Conservation (phyloP, 2,113 vertebrate genomes). For the western clawed frog (Xenopus tropicalis) region DNA sequence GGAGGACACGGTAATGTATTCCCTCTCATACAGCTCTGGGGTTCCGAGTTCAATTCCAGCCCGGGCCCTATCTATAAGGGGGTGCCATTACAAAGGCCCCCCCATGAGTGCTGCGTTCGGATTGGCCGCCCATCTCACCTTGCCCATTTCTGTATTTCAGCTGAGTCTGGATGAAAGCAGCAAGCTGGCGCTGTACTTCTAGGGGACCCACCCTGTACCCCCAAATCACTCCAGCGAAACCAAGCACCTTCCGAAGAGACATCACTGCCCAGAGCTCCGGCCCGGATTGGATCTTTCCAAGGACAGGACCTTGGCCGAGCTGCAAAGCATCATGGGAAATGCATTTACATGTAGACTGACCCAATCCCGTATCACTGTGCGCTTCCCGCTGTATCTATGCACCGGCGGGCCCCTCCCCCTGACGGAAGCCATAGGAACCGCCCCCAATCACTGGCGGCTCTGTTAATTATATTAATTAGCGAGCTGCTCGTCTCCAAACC, state of each 20-base stretch:
- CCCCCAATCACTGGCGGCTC: not conserved
- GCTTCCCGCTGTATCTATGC: not conserved
- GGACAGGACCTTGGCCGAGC: not conserved
- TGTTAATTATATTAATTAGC: slow-evolving; percentile 41
- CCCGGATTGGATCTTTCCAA: not conserved
- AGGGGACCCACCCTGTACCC: slow-evolving; percentile 46
- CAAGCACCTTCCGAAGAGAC: not conserved
- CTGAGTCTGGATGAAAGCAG: slow-evolving; percentile 95
- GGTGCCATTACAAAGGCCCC: no score
- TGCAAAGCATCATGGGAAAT: slow-evolving; percentile 13
- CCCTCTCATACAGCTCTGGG: not conserved
- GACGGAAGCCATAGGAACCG: not conserved
- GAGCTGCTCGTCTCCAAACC: not conserved
- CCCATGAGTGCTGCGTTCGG: no score
- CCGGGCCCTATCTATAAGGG: not conserved
- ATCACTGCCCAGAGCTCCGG: slow-evolving; percentile 21
- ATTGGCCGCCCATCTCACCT: no score
- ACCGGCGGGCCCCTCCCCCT: not conserved
- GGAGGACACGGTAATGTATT: slow-evolving; percentile 81
- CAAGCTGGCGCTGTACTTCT: slow-evolving; percentile 94
- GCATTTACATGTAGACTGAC: not conserved
- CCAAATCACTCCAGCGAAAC: not conserved
- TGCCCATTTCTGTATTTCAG: slow-evolving; percentile 56
- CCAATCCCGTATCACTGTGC: not conserved
- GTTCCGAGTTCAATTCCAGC: no score